Evolutionary conservation across 2,888 invertebrate species (phyloP).

Genomic region (Petrolisthes cinctipes): DNA sequence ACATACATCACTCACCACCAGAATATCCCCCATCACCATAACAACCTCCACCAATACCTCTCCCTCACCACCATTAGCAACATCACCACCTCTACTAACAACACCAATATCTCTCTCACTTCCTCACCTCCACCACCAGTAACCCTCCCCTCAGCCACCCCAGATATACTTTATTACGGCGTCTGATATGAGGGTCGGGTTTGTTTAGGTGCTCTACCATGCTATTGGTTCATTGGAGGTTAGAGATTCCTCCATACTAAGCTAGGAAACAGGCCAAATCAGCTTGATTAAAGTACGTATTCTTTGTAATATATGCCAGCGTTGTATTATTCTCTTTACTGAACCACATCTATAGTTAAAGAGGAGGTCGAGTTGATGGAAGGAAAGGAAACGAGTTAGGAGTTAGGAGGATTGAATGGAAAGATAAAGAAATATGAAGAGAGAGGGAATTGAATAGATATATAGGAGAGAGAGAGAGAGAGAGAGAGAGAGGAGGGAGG

Average conservation of each 20-base stretch:
- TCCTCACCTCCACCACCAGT: not conserved
- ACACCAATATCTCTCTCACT: not conserved
- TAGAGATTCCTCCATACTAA: no score
- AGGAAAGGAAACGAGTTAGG: no score
- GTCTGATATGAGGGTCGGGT: no score
- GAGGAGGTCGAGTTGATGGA: no score
- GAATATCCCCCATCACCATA: not conserved
- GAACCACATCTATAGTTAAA: not conserved
- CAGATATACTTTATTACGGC: not conserved
- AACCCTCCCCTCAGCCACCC: not conserved
- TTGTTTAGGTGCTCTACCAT: no score
- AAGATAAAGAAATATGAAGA: no score
- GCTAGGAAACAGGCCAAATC: no score
- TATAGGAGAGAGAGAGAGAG: not conserved
- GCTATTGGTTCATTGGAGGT: no score
- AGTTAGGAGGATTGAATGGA: no score
- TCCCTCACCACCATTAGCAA: slow-evolving; percentile 1
- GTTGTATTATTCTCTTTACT: not conserved
- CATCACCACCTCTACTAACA: slow-evolving; percentile 7
- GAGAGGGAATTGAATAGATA: no score
- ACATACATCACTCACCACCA: not conserved
- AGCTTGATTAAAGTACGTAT: no score
- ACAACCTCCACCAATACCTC: slow-evolving; percentile 13
- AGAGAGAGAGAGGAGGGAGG: not conserved
- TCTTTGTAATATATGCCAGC: no score